A percentile compares a stretch with the other conserved stretches of the same genome.
Conservation (phyloP, 2,888 invertebrate species). For the Desoria tigrina region DNA sequence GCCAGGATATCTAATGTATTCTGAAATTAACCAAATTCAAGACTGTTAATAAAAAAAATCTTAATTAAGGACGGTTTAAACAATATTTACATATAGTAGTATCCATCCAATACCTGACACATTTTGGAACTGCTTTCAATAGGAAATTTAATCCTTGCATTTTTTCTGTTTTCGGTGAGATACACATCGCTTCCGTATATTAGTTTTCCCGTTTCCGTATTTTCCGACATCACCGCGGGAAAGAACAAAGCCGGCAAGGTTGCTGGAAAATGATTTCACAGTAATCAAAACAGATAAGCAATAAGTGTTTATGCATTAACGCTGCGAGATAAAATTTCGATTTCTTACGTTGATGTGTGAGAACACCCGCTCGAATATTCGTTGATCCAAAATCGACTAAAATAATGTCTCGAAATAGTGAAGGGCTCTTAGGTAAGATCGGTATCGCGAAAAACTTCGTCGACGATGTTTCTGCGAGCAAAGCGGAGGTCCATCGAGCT, state of each 20-base stretch:
- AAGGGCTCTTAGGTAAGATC: slow-evolving; percentile 55
- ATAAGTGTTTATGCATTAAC: background rate
- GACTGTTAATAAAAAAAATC: no score
- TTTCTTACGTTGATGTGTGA: slow-evolving; percentile 59
- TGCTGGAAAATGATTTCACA: slow-evolving; percentile 55
- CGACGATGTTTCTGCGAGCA: slow-evolving; percentile 54
- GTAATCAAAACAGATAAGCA: background rate
- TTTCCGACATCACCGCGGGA: slow-evolving; percentile 60
- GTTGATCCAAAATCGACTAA: slow-evolving; percentile 64
- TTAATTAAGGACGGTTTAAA: no score
- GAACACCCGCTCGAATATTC: slow-evolving; percentile 63
- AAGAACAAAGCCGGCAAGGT: slow-evolving; percentile 63
- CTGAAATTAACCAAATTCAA: slow-evolving; percentile 45
- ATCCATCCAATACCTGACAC: slow-evolving; percentile 52
- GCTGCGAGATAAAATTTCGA: no score
- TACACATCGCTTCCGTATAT: slow-evolving; percentile 59
- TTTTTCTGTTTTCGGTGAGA: slow-evolving; percentile 55
- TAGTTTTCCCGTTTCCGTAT: slow-evolving; percentile 56
- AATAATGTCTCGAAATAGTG: slow-evolving; percentile 58
- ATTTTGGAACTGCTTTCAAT: slow-evolving; percentile 53
- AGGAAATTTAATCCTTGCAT: slow-evolving; percentile 52
- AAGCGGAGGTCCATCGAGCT: slow-evolving; percentile 60
- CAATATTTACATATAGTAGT: no score
- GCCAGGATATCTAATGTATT: slow-evolving; percentile 58
- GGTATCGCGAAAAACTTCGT: slow-evolving; percentile 45